A percentile compares a stretch with the other conserved stretches of the same genome.
Evolutionary conservation across 2,797 vertebrate genomes (phyloP).

Genomic region (Crocidura indochinensis): DNA sequence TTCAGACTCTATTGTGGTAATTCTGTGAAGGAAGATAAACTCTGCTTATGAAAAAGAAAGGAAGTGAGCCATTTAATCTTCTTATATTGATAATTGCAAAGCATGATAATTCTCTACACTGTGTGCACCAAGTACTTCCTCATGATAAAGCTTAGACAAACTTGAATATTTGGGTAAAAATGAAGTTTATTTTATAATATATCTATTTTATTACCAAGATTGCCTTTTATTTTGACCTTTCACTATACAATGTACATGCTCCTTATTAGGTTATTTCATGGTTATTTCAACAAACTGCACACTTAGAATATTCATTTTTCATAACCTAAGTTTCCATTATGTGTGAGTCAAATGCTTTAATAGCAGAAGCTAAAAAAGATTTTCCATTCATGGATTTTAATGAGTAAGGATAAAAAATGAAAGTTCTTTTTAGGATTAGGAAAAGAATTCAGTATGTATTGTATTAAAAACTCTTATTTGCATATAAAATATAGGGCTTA

Average conservation of each 20-base stretch:
- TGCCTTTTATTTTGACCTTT: slow-evolving; percentile 68
- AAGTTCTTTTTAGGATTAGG: slow-evolving; percentile 70
- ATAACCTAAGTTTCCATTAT: slow-evolving; percentile 3
- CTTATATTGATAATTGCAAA: slow-evolving; percentile 84
- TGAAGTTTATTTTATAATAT: slow-evolving; percentile 61
- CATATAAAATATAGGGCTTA: slow-evolving; percentile 61
- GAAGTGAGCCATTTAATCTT: slow-evolving; percentile 84
- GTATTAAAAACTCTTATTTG: slow-evolving; percentile 73
- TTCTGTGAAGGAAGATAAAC: slow-evolving; percentile 79
- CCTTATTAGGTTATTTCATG: slow-evolving; percentile 22
- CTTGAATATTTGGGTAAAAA: slow-evolving; percentile 70
- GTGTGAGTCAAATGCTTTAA: slow-evolving; percentile 20
- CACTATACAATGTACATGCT: background rate
- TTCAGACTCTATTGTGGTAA: slow-evolving; percentile 39
- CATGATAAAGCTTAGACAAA: slow-evolving; percentile 66
- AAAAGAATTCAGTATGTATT: slow-evolving; percentile 54
- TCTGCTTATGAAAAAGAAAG: slow-evolving; percentile 79
- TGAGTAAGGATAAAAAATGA: slow-evolving; percentile 60
- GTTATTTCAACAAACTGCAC: slow-evolving; percentile 17
- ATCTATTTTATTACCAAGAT: slow-evolving; percentile 61
- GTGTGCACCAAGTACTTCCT: slow-evolving; percentile 69
- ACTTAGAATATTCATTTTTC: slow-evolving; percentile 44
- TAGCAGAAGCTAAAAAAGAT: background rate
- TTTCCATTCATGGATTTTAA: slow-evolving; percentile 78
- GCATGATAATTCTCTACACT: slow-evolving; percentile 77